phyloP scores from a whole-genome alignment of 2,888 invertebrate species.

The Dastarcus helophoroides region DNA sequence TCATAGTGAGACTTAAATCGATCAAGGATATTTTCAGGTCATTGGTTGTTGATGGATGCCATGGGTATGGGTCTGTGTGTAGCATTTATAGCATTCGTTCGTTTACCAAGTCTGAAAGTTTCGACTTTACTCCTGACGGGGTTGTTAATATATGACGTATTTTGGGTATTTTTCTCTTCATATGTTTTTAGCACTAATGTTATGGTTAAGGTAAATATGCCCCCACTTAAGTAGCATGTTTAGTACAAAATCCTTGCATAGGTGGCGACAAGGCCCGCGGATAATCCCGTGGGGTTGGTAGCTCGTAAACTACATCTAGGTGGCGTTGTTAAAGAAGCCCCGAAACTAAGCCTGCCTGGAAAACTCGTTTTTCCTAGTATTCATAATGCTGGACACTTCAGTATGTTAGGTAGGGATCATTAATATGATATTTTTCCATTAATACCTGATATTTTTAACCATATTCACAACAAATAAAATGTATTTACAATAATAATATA shows the following conservation, averaged over 20 bases:
- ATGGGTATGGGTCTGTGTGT: constrained; percentile 98
- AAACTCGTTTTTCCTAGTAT: constrained; percentile 95
- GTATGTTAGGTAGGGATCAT: constrained; percentile 63
- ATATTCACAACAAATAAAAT: no score
- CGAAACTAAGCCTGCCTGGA: constrained; percentile 90
- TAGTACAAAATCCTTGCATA: no score
- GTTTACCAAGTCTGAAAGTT: constrained; percentile 90
- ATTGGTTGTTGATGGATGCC: constrained; percentile 97
- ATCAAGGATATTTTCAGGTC: constrained; percentile 40
- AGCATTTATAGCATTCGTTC: constrained; percentile 93
- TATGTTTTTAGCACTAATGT: constrained; percentile 98
- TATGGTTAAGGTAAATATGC: constrained; percentile 81
- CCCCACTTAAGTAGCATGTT: no score
- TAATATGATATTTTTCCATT: constrained; percentile 2
- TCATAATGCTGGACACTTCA: constrained; percentile 93
- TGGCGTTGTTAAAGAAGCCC: constrained; percentile 82
- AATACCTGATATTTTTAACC: no score
- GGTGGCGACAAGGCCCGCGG: constrained; percentile 73
- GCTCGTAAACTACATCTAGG: constrained; percentile 87
- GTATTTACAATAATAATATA: not conserved
- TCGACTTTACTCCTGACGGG: constrained; percentile 91
- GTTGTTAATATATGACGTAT: constrained; percentile 89
- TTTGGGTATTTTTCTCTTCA: constrained; percentile 98
- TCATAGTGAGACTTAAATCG: not conserved
- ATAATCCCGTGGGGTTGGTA: constrained; percentile 87